Base-by-base conservation (phyloP, 2,888 invertebrate species). In the Agrotis segetum region DNA sequence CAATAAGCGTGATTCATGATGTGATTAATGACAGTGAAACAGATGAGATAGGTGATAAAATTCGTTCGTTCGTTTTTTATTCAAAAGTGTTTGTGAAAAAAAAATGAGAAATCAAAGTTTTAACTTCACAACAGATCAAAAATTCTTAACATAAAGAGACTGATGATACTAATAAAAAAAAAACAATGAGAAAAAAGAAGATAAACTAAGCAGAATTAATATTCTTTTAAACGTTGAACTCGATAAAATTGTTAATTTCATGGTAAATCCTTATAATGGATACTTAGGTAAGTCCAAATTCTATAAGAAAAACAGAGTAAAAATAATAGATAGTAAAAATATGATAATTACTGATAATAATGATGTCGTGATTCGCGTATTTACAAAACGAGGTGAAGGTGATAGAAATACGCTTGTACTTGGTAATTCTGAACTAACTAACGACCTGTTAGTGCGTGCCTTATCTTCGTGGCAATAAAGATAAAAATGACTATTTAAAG, bases 1-100 rank as follows among this genome's bases (percentile, higher is more conserved):
- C 93, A 89, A 78, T 19, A 93, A 94, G 94, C 94, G 88, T 89
- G 80, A 66, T 60, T 82, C 71, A 84, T 89, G 83, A 81, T 81
- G 50, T 63, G 77, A 60, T 24, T 86, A 83, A 85, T 82, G 67
- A 50, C 44, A 0, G 29, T 67, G 81, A 44, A 13, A 44, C 11
- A 21, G 49, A 29, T 73, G 49, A 56, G 19, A 29, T 3, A 9
- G 29, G n/a, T 44, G 13, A 24, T 21, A 21, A 46, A 4, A 2
- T 40, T 40, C 40, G 40, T 40, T 40, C 7, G 34, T 34, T 29
- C 29, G 29, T 34, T 34, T 34, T 34, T 11, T 40, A 2, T 40
- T 9, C 9, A 24, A 2, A 24, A 24, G 2, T 2, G 24, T 24
- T 24, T 24, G 2, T 40, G 11, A 4, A 40, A 40, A 11, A 40